phyloP scores from a whole-genome alignment of 2,113 vertebrate species.

The Paramisgurnus dabryanus region DNA sequence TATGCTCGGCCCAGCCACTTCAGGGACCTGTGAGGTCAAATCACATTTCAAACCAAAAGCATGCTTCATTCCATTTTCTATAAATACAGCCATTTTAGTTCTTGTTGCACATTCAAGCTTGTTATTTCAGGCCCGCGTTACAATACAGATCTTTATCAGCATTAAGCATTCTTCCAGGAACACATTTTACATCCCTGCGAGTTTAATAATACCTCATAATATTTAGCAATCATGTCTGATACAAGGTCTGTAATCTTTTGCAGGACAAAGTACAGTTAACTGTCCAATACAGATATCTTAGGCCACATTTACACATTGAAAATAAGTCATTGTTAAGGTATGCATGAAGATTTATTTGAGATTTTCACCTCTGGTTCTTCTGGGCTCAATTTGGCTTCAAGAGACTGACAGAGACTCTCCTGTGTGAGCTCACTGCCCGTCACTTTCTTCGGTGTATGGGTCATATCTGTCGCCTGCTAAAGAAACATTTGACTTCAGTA shows the following conservation, averaged over 20 bases:
- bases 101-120: neutral
- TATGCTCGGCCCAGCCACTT: slow-evolving; percentile 56
- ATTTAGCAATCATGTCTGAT: neutral
- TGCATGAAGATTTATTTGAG: neutral
- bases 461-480: slow-evolving; percentile 9
- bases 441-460: slow-evolving; percentile 38
- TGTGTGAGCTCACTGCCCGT: slow-evolving; percentile 60
- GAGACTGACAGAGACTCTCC: slow-evolving; percentile 52
- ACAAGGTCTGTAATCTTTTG: slow-evolving; percentile 7
- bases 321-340: too few species aligned
- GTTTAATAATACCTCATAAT: neutral
- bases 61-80: neutral
- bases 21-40: slow-evolving; percentile 57
- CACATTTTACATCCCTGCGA: neutral
- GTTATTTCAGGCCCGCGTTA: neutral
- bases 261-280: slow-evolving; percentile 29
- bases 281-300: neutral
- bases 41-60: neutral
- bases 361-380: slow-evolving; percentile 65
- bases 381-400: slow-evolving; percentile 57
- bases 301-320: neutral
- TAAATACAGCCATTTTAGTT: neutral
- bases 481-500: neutral
- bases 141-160: neutral
- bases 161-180: neutral